Conservation (phyloP, 2,888 invertebrate genomes). For the Euzetes globulus region DNA sequence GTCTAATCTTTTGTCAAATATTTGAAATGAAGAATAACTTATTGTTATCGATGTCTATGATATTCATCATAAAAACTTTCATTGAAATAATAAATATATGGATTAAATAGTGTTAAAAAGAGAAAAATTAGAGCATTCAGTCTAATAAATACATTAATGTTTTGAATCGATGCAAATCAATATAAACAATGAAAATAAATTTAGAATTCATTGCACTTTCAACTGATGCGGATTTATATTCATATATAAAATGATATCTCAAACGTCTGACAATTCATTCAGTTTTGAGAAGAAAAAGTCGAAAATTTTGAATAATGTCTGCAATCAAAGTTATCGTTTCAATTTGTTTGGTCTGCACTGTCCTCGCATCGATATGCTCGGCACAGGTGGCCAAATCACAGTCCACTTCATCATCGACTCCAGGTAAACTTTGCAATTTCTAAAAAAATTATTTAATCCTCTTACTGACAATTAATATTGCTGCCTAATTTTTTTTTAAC, state of each 20-base stretch:
- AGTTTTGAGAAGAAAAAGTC: neutral
- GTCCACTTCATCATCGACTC: neutral
- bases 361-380: neutral
- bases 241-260: neutral
- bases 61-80: neutral
- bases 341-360: neutral
- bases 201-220: slow-evolving; percentile 24
- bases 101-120: neutral
- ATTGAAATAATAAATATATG: neutral
- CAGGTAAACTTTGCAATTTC: neutral
- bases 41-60: no score
- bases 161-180: neutral
- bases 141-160: neutral
- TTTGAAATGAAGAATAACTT: no score
- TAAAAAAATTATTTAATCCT: no score
- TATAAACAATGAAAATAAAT: neutral
- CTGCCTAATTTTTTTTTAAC: no score
- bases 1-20: no score
- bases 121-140: slow-evolving; percentile 19
- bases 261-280: neutral
- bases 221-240: neutral
- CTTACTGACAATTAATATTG: no score
- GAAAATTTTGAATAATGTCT: slow-evolving; percentile 2
- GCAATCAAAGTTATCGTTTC: neutral
- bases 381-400: slow-evolving; percentile 27